Base-by-base conservation (phyloP, 1,140 invertebrate species). In the Aphaenogaster floridana region DNA sequence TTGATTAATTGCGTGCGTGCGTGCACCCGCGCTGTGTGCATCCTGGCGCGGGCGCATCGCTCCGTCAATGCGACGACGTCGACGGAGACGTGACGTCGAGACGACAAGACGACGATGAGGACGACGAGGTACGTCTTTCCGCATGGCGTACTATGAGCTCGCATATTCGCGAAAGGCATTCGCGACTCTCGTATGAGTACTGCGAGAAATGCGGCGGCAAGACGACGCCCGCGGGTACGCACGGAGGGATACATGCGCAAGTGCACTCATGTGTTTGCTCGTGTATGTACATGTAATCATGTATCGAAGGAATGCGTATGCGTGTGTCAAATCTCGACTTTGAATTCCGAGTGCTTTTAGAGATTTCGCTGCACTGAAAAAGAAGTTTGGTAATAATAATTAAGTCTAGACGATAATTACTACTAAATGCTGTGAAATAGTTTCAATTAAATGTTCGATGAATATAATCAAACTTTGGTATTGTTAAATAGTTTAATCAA, bases 1-100 rank as follows among this genome's bases (percentile, higher is more conserved):
- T 84, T 84, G 80, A 84, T 84, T 84, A 84, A 84, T 84, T 83
- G 59, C 69, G 80, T 74, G 68, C 66, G 80, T 74, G 68, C 66
- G 64, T 71, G 69, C 80, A 74, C 1, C 4, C 39, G 48, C 45
- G 36, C 34, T 63, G 36, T 50, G 77, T 52, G 39, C 57, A 45
- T 61, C 21, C 42, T 57, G 39, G 36, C 34, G 63, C 64, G 64
- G 36, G 64, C 36, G 79, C 66, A 59, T 71, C 50, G 79, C 21
- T 42, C 36, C 78, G 48, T 80, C 79, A 59, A 81, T 81, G 64
- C 39, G 68, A 83, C 66, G 39, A 72, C 54, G 66, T 71, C 52
- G 79, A 59, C 68, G 80, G 21, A 34, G 78, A 52, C 63, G 63
- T 52, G 59, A 79, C 34, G 57, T 79, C 15, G 17, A 48, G 42